Evolutionary conservation across 2,888 invertebrate genomes (phyloP).

Genomic region (Papilio elwesi): DNA sequence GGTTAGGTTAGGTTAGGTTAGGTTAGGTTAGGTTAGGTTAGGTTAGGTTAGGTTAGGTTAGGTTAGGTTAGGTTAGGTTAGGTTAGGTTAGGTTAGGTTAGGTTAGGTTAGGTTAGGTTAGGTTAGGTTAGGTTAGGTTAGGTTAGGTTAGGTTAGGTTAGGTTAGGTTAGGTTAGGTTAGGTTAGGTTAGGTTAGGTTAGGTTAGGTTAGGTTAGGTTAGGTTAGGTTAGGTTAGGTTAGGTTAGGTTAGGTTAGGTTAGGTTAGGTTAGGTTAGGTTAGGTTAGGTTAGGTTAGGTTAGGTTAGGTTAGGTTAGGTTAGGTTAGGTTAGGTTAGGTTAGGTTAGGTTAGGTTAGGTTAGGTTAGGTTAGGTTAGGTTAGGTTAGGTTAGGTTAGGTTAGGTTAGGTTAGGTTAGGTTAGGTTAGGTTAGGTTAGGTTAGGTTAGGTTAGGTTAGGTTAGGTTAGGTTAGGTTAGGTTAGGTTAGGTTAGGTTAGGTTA

Average conservation of each 20-base stretch:
- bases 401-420: constrained; percentile 37
- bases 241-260: constrained; percentile 42
- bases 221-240: constrained; percentile 43
- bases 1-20: constrained; percentile 33
- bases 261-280: constrained; percentile 41
- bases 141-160: constrained; percentile 27
- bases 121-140: constrained; percentile 32
- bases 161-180: constrained; percentile 21
- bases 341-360: constrained; percentile 40
- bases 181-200: constrained; percentile 26
- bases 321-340: constrained; percentile 39
- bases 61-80: constrained; percentile 29
- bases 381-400: too few relatives aligned
- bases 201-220: constrained; percentile 21
- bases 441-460: constrained; percentile 41
- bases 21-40: constrained; percentile 27
- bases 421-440: constrained; percentile 39
- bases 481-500: constrained; percentile 39
- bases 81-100: constrained; percentile 36
- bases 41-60: constrained; percentile 22
- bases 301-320: constrained; percentile 40
- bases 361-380: constrained; percentile 40
- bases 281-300: too few relatives aligned
- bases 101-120: constrained; percentile 36
- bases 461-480: constrained; percentile 40